Evolutionary conservation across 2,888 invertebrate genomes (phyloP).

Genomic region (Agrochola lychnidis): DNA sequence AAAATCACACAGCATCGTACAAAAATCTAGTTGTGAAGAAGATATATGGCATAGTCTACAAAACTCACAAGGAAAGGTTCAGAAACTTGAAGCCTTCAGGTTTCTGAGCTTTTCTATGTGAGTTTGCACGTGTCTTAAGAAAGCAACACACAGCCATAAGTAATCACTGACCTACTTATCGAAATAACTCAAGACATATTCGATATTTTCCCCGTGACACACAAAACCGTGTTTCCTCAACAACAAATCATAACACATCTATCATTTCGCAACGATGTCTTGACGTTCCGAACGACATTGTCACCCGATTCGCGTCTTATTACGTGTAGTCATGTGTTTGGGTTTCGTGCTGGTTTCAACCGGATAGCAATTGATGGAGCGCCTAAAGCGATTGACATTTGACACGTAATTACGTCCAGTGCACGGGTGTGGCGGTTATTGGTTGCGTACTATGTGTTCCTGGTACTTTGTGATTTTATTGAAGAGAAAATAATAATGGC

Average conservation of each 20-base stretch:
- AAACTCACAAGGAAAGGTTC: too few species aligned
- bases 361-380: slow-evolving; percentile 73
- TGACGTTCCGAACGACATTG: slow-evolving; percentile 56
- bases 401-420: slow-evolving; percentile 73
- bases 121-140: slow-evolving; percentile 15
- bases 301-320: slow-evolving; percentile 62
- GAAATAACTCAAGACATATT: slow-evolving; percentile 34
- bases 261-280: slow-evolving; percentile 57
- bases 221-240: slow-evolving; percentile 35
- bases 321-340: slow-evolving; percentile 54
- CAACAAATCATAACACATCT: slow-evolving; percentile 48
- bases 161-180: slow-evolving; percentile 43
- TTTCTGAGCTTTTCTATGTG: neutral
- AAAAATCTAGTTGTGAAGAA: neutral
- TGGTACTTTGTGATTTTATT: slow-evolving; percentile 30
- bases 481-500: slow-evolving; percentile 10
- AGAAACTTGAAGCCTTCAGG: too few species aligned
- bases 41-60: neutral
- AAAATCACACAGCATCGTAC: neutral
- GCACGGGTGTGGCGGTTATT: slow-evolving; percentile 34
- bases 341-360: slow-evolving; percentile 68
- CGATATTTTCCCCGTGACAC: slow-evolving; percentile 25
- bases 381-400: slow-evolving; percentile 79
- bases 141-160: slow-evolving; percentile 18
- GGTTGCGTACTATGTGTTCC: slow-evolving; percentile 22